A percentile compares a stretch with the other conserved stretches of the same genome.
Conservation (phyloP, 2,888 invertebrate species). For the Epinotia bilunana region DNA sequence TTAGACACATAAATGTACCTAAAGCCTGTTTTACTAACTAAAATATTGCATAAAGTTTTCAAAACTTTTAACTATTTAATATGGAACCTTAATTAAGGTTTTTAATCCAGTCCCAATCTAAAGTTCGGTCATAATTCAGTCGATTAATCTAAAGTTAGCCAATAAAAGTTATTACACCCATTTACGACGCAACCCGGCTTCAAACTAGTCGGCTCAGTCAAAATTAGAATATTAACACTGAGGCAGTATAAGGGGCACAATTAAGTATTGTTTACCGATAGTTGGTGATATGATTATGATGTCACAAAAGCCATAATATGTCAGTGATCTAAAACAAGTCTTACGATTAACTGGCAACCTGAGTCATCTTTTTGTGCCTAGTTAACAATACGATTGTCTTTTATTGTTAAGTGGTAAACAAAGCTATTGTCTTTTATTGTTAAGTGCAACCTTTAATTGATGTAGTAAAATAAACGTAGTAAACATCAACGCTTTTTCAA, state of each 20-base stretch:
- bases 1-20: no score
- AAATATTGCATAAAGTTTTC: not conserved
- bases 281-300: not conserved
- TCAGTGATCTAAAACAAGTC: no score
- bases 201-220: slow-evolving; percentile 5
- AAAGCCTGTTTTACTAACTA: not conserved
- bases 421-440: no score
- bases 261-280: not conserved
- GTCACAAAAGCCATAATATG: no score
- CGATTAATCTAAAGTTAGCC: slow-evolving; percentile 38
- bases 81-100: slow-evolving; percentile 17
- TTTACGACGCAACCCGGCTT: slow-evolving; percentile 11
- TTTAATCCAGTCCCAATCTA: slow-evolving; percentile 34
- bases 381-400: no score
- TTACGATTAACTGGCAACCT: no score
- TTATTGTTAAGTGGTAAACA: no score
- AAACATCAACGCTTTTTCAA: no score
- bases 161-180: slow-evolving; percentile 36
- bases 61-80: not conserved
- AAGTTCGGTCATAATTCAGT: slow-evolving; percentile 29
- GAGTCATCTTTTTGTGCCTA: no score
- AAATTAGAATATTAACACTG: slow-evolving; percentile 22
- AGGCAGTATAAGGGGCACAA: not conserved
- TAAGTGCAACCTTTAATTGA: no score
- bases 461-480: no score